phyloP scores from a whole-genome alignment of 2,113 vertebrate genomes.

The Camelus bactrianus region DNA sequence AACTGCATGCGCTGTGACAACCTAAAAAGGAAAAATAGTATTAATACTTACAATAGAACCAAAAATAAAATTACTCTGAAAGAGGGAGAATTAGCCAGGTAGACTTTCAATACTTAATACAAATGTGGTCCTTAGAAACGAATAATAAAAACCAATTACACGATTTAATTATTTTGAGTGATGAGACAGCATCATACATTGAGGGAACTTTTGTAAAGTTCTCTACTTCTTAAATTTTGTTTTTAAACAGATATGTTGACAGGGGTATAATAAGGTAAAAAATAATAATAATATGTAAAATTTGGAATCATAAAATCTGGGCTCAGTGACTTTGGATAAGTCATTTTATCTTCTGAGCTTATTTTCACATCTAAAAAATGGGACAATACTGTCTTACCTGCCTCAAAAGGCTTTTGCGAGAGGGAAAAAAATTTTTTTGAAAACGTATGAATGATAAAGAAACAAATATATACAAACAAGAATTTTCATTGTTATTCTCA shows the following conservation, averaged over 20 bases:
- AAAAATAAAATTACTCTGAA: conserved; percentile 41
- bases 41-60: background rate
- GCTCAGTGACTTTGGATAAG: background rate
- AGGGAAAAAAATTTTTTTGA: background rate
- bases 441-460: conserved; percentile 5
- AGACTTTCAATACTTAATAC: background rate
- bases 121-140: background rate
- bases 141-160: conserved; percentile 16
- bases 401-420: background rate
- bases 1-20: conserved; percentile 98
- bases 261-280: background rate
- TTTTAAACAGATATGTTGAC: conserved; percentile 2
- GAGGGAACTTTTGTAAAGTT: background rate
- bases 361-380: conserved; percentile 37
- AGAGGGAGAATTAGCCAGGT: background rate
- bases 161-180: background rate
- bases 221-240: background rate
- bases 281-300: background rate
- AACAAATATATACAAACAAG: background rate
- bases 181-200: background rate
- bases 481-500: background rate
- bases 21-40: conserved; percentile 85
- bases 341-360: conserved; percentile 1
- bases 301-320: conserved; percentile 24
- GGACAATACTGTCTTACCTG: background rate